Evolutionary conservation across 1,140 invertebrate species (phyloP), one percentile per base, ranked within the genome.

Genomic region (Calliphora vicina): DNA sequence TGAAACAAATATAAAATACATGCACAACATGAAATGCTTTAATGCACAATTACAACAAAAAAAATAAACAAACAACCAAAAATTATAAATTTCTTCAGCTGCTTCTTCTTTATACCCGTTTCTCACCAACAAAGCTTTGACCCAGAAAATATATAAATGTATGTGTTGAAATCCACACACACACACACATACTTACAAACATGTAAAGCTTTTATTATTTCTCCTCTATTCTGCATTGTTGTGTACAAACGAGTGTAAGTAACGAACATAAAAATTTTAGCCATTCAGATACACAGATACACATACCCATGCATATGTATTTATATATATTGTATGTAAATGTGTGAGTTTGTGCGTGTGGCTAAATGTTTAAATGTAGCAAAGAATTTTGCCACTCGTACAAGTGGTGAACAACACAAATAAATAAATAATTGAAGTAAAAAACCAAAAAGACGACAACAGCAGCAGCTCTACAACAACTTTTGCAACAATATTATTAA

Each of bases 401-500:
- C 74, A 78, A 78, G 74, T 78, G 74, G 74, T 45, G 74, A 78
- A 78, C 61, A 67, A 23, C 17, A 78, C 74, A 78, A 78, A 25
- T 78, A 43, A 78, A 78, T 43, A 78, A 78, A 74, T 20, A 42
- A 78, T 10, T 45, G n/a, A 45, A 78, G 26, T n/a, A n/a, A n/a
- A n/a, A 43, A 23, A 43, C 42, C 35, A 78, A 42, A n/a, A 29
- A 42, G 15, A 76, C 10, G 73, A 76, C 35, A 25, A 74, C 72
- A 35, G 13, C 72, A 29, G 15, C 72, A 74, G 26, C 72, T n/a
- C n/a, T n/a, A n/a, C n/a, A n/a, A 35, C 35, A 35, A 35, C 35
- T 35, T 35, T 35, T 35, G 35, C 35, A 50, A 50, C 45, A 50
- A 12, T 50, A 1, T 15, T n/a, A 72, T 26, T 2, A 72, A 72